Evolutionary conservation across 2,113 vertebrate genomes (phyloP).

Genomic region (Planiliza haematocheilus): DNA sequence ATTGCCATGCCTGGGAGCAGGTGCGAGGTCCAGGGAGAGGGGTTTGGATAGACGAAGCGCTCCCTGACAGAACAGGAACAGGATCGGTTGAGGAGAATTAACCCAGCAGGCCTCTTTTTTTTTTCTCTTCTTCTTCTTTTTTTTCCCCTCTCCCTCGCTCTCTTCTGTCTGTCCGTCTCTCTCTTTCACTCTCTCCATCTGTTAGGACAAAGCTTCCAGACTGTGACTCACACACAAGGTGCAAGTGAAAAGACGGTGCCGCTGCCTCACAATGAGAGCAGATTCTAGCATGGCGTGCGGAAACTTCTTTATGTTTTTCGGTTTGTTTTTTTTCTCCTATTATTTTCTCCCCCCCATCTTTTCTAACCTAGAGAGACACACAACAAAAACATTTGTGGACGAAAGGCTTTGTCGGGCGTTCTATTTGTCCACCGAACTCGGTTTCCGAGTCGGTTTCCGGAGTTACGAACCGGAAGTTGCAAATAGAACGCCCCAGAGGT

Average conservation of each 20-base stretch:
- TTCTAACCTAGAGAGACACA: too few species aligned
- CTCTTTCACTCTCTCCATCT: conserved; percentile 60
- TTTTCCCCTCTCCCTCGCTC: conserved; percentile 12
- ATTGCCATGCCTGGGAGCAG: conserved; percentile 74
- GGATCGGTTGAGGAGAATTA: conserved; percentile 82
- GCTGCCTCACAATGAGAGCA: conserved; percentile 40
- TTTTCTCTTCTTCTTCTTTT: not conserved
- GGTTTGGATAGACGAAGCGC: conserved; percentile 66
- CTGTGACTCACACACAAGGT: conserved; percentile 50
- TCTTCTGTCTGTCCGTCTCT: conserved; percentile 34
- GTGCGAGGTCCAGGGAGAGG: conserved; percentile 73
- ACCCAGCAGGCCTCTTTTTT: conserved; percentile 67
- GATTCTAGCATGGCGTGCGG: conserved; percentile 1
- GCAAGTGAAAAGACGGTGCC: conserved; percentile 41
- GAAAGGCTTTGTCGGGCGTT: conserved; percentile 4
- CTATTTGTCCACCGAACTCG: too few species aligned
- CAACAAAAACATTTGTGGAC: not conserved
- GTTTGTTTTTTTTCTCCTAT: not conserved
- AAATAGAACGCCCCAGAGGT: too few species aligned
- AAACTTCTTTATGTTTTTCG: not conserved
- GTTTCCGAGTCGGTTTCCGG: too few species aligned
- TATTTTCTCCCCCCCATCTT: too few species aligned
- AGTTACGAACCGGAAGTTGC: too few species aligned
- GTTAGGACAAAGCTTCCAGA: conserved; percentile 61
- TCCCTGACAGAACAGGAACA: conserved; percentile 79